Base-by-base conservation (phyloP, 2,888 invertebrate genomes). In the Scrobipalpa costella region DNA sequence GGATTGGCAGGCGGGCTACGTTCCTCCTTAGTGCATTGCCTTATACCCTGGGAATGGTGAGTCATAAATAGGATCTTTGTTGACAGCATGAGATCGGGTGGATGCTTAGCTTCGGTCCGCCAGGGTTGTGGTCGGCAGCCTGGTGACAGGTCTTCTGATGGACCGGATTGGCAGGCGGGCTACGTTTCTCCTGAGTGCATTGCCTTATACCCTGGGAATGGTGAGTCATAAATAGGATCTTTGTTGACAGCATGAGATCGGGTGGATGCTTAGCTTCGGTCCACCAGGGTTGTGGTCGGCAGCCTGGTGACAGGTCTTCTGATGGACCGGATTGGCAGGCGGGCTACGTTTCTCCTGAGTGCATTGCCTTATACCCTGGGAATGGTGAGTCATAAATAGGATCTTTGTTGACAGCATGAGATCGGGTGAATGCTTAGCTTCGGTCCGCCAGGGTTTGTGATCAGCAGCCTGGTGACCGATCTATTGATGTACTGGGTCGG, bases 81-180 rank as follows among this genome's bases (percentile, higher is more conserved):
- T 77, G 70, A 19, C 74, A 90, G 90, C 71, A 75, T 27, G 80
- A 84, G 49, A 74, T 83, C 65, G 75, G 85, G n/a, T 87, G 86
- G 83, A 74, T 88, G 77, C 64, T 83, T 6, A 74, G 40, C 13
- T 13, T 13, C 13, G 11, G 40, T 13, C 13, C 5, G 40, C 13
- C 40, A 40, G 40, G 40, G 40, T 40, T 13, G 40, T 40, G 40
- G 40, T 40, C 13, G 11, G 13, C 13, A 11, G 11, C 3, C 13
- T 3, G 9, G 13, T 11, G 40, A 40, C 13, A 13, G 13, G 40
- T 13, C 11, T 3, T 13, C 40, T 1, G 11, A 3, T 40, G 40
- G 40, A 40, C 11, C 3, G 66, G 17, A 70, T 84, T 13, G 90
- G 90, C 1, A 78, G 90, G 33, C 77, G 84, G 5, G 70, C 72